Evolutionary conservation across 1,140 invertebrate genomes (phyloP).

Genomic region (Eriocheir sinensis): DNA sequence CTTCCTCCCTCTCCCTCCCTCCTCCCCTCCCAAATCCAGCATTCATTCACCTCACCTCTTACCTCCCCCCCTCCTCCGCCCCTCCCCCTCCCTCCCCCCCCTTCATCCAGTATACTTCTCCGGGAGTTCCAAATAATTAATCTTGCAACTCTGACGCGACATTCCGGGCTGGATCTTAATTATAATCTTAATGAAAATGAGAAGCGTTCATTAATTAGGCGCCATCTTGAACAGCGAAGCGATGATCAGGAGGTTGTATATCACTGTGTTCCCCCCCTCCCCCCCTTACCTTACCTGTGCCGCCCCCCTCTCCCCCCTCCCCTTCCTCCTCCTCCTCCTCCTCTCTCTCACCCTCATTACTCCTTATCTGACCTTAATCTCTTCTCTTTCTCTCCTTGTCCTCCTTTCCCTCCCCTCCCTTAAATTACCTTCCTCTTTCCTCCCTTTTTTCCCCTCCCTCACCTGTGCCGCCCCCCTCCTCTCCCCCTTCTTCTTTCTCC

Average conservation of each 20-base stretch:
- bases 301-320: neutral
- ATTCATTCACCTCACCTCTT: neutral
- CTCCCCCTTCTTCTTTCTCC: no score
- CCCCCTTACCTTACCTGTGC: neutral
- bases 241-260: slow-evolving; percentile 15
- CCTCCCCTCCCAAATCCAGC: neutral
- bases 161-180: slow-evolving; percentile 41
- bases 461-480: no score
- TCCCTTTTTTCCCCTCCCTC: no score
- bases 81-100: neutral
- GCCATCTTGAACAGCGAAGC: slow-evolving; percentile 30
- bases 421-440: neutral
- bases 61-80: neutral
- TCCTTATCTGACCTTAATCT: neutral
- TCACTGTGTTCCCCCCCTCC: neutral
- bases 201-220: slow-evolving; percentile 45
- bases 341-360: no score
- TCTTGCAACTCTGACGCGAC: slow-evolving; percentile 32
- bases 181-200: slow-evolving; percentile 51
- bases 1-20: neutral
- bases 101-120: neutral
- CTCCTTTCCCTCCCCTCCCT: neutral
- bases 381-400: neutral
- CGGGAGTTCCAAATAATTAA: slow-evolving; percentile 40
- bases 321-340: neutral